Conservation (phyloP, 2,888 invertebrate species). For the Amphipoea lucens region DNA sequence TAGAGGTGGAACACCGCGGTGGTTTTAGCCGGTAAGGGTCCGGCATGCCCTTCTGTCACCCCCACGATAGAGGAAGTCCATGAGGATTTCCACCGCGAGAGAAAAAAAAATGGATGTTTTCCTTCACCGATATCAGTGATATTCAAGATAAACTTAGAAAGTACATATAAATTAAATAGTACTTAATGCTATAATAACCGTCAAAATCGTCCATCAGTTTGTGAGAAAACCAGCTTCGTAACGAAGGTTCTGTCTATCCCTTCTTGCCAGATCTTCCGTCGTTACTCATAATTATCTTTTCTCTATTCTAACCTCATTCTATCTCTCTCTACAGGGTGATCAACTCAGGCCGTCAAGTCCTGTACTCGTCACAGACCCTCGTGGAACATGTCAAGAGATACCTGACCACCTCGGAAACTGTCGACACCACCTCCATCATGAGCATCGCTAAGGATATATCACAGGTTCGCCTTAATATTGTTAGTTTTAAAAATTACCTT, state of each 20-base stretch:
- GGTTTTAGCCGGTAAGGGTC: too few species aligned
- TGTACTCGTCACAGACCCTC: slow-evolving; percentile 93
- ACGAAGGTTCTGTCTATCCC: not conserved
- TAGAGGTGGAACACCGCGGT: too few species aligned
- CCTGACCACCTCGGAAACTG: slow-evolving; percentile 91
- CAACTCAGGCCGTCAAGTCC: slow-evolving; percentile 94
- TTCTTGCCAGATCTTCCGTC: not conserved
- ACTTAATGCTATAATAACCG: too few species aligned
- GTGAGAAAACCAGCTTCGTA: too few species aligned
- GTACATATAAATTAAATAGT: not conserved
- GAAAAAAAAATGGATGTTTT: too few species aligned
- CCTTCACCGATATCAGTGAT: too few species aligned
- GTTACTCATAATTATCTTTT: not conserved
- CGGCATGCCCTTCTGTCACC: too few species aligned
- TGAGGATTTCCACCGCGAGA: too few species aligned
- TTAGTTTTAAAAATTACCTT: not conserved
- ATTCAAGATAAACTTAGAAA: not conserved
- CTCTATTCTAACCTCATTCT: not conserved
- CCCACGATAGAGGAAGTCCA: too few species aligned
- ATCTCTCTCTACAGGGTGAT: slow-evolving; percentile 87
- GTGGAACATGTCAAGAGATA: slow-evolving; percentile 96
- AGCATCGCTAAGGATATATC: slow-evolving; percentile 94
- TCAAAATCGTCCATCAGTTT: not conserved
- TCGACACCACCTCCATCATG: slow-evolving; percentile 91
- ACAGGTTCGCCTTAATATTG: slow-evolving; percentile 71